Evolutionary conservation across 2,888 invertebrate species (phyloP), one percentile per base, ranked within the genome.

Genomic region (Hirtodrosophila cameraria): DNA sequence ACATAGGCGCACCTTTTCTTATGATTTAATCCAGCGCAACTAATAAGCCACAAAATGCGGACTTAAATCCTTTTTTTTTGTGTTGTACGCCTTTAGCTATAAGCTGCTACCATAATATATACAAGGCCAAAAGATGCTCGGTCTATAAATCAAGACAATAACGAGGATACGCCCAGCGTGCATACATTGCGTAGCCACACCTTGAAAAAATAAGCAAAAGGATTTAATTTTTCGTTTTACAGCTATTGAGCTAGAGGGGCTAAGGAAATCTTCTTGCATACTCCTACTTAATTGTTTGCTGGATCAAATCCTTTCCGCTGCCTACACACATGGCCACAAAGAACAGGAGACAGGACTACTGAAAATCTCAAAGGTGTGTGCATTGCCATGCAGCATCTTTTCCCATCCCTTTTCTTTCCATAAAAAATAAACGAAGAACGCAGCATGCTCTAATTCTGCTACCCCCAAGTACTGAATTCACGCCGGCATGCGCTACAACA

Each of bases 161-260:
- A 72, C 43, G 42, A 42, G 64, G 48, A 50, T 58, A 64, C 75
- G 74, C 65, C 65, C 58, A 28, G 38, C 45, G 50, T 25, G 53
- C 65, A 54, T 67, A 70, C 59, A 73, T 81, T 70, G 77, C 71
- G 67, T 68, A 50, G 87, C 82, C 87, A 77, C 85, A 87, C 85
- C 87, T 82, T 82, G 82, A 86, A 81, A 86, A 82, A 86, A 83
- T 81, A 87, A 81, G 69, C 85, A 81, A 83, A 82, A 86, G 84
- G 84, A 83, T 82, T 80, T 72, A 53, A 68, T 85, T 49, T 23
- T 70, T 71, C 41, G 43, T 48, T n/a, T 31, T 42, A 16, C 31
- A 54, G 35, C 46, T 27, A 36, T 16, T 11, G 27, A 12, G 27
- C 13, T n/a, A 46, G 33, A n/a, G 15, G n/a, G 25, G 13, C 31